These are phyloP conservation scores for Thecophora atra DNA, from an alignment of 2,888 invertebrate species.

Conservation along the genomic window DNA sequence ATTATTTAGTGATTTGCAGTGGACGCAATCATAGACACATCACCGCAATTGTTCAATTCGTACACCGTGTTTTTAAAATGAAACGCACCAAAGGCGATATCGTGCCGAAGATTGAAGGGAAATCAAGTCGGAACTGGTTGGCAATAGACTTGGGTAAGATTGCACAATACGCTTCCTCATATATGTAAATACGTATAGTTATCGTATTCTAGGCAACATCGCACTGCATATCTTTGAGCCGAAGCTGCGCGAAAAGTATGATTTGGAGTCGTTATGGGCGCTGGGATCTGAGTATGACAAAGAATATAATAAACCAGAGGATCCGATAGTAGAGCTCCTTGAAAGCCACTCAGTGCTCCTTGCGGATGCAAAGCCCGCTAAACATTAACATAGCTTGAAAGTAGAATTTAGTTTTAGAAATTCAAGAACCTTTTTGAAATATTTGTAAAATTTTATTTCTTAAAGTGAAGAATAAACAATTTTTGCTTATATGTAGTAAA, in stretches of 20 bases:
- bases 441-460: no score
- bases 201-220: slow-evolving; percentile 78
- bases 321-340: slow-evolving; percentile 73
- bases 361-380: slow-evolving; percentile 46
- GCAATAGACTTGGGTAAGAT: slow-evolving; percentile 85
- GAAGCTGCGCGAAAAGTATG: slow-evolving; percentile 76
- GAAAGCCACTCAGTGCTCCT: slow-evolving; percentile 74
- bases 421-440: no score
- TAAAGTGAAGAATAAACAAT: no score
- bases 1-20: slow-evolving; percentile 84
- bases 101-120: slow-evolving; percentile 82
- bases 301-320: slow-evolving; percentile 71
- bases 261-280: slow-evolving; percentile 91
- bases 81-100: slow-evolving; percentile 73
- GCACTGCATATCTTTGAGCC: slow-evolving; percentile 87
- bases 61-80: slow-evolving; percentile 79
- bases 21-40: slow-evolving; percentile 80
- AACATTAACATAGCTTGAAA: no score
- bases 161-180: background rate
- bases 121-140: slow-evolving; percentile 82
- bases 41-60: slow-evolving; percentile 77
- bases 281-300: slow-evolving; percentile 85
- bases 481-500: no score
- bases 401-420: no score
- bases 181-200: background rate